Conservation (phyloP, 2,797 vertebrate species). For the Chlorospingus semifuscus region DNA sequence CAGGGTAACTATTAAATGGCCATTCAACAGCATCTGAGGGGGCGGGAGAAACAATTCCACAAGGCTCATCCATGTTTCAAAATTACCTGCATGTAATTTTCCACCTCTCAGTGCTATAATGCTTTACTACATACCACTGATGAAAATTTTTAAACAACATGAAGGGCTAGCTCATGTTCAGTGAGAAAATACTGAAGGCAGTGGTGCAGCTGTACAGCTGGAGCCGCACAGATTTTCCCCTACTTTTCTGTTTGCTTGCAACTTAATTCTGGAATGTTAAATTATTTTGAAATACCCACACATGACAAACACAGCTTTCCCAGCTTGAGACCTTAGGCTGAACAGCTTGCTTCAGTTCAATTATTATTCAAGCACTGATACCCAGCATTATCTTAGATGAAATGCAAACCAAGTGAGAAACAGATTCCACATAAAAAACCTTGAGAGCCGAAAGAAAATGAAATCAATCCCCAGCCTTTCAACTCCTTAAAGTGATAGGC, state of each 20-base stretch:
- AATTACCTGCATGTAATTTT: not conserved
- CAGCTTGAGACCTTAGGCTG: constrained; percentile 38
- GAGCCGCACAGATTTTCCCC: not conserved
- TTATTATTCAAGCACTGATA: constrained; percentile 58
- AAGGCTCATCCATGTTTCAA: not conserved
- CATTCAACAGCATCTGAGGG: not conserved
- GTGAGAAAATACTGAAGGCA: not conserved
- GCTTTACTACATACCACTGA: not conserved
- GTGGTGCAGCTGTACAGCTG: not conserved
- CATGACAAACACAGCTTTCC: not conserved
- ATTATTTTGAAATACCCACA: constrained; percentile 17
- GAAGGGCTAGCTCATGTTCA: not conserved
- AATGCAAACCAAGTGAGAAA: constrained; percentile 62
- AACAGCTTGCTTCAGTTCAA: constrained; percentile 53
- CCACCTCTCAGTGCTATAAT: not conserved
- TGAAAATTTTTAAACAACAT: not conserved
- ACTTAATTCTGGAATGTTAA: not conserved
- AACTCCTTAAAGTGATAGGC: constrained; percentile 62
- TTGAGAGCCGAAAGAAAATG: constrained; percentile 59
- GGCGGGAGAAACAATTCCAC: not conserved
- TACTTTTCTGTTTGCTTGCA: not conserved
- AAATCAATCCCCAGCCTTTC: constrained; percentile 55
- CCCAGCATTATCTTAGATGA: constrained; percentile 46
- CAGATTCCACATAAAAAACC: constrained; percentile 18
- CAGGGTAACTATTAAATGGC: not conserved